phyloP scores from a whole-genome alignment of 2,797 vertebrate species.

The Pseudopleuronectes americanus region DNA sequence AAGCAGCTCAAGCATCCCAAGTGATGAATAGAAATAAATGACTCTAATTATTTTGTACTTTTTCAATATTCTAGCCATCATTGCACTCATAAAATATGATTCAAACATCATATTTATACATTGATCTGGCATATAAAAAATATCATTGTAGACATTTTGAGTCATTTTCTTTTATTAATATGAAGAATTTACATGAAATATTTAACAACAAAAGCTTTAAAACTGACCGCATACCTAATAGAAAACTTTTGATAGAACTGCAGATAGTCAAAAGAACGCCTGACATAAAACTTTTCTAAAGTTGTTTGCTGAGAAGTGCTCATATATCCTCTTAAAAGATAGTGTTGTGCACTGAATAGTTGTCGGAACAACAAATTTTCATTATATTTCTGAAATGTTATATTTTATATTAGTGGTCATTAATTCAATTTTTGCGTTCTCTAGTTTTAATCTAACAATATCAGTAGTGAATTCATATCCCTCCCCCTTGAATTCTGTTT shows the following conservation, averaged over 20 bases:
- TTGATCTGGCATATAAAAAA: no score
- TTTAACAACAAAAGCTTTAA: no score
- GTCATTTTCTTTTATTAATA: no score
- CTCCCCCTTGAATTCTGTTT: slow-evolving; percentile 13
- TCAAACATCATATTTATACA: no score
- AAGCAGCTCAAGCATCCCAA: not conserved
- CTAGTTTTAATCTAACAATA: not conserved
- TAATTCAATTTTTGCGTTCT: slow-evolving; percentile 4
- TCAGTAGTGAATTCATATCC: slow-evolving; percentile 6
- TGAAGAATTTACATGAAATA: no score
- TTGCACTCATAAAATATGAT: not conserved
- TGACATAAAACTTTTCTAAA: no score
- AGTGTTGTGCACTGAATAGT: not conserved
- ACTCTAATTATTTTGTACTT: not conserved
- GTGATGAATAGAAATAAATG: not conserved
- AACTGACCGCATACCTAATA: no score
- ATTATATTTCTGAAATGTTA: not conserved
- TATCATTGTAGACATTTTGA: no score
- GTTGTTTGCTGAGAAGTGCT: no score
- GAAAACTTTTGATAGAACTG: no score
- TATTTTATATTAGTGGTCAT: not conserved
- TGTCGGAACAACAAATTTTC: not conserved
- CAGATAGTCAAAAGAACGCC: no score
- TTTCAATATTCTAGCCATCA: not conserved
- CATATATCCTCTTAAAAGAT: no score